Evolutionary conservation across 2,888 invertebrate species (phyloP).

Genomic region (Epistrophella euchroma): DNA sequence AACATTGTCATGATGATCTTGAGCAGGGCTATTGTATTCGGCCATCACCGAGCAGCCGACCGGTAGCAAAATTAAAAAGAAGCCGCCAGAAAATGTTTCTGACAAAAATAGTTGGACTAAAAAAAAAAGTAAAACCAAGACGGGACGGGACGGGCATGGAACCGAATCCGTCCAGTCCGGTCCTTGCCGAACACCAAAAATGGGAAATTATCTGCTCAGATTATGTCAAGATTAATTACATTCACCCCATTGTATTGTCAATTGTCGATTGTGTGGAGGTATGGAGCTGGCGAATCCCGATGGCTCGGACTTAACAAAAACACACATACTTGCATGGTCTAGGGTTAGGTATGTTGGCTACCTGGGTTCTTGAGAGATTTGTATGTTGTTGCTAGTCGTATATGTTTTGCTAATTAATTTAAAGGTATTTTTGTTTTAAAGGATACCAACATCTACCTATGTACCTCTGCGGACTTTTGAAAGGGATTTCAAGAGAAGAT

Average conservation of each 20-base stretch:
- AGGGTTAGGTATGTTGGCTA: conserved; percentile 36
- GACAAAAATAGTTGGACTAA: conserved; percentile 49
- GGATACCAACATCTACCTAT: neutral
- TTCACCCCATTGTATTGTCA: conserved; percentile 83
- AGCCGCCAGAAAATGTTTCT: conserved; percentile 57
- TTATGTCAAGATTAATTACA: conserved; percentile 84
- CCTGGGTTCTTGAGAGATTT: conserved; percentile 15
- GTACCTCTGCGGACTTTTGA: conserved; percentile 56
- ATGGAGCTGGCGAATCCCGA: conserved; percentile 18
- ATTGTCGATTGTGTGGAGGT: conserved; percentile 76
- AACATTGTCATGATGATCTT: conserved; percentile 50
- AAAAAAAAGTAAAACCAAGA: neutral
- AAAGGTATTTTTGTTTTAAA: conserved; percentile 31
- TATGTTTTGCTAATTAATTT: conserved; percentile 74
- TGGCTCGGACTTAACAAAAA: conserved; percentile 35
- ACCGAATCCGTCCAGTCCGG: conserved; percentile 29
- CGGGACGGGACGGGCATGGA: conserved; percentile 9
- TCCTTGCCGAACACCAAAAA: conserved; percentile 75
- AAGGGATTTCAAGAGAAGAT: conserved; percentile 67
- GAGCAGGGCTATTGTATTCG: conserved; percentile 53
- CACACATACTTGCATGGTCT: conserved; percentile 29
- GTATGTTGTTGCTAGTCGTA: conserved; percentile 46
- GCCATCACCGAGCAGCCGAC: conserved; percentile 4
- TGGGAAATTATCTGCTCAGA: conserved; percentile 83
- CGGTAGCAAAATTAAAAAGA: conserved; percentile 64